Conservation (phyloP, 2,888 invertebrate genomes). For the Thera britannica region DNA sequence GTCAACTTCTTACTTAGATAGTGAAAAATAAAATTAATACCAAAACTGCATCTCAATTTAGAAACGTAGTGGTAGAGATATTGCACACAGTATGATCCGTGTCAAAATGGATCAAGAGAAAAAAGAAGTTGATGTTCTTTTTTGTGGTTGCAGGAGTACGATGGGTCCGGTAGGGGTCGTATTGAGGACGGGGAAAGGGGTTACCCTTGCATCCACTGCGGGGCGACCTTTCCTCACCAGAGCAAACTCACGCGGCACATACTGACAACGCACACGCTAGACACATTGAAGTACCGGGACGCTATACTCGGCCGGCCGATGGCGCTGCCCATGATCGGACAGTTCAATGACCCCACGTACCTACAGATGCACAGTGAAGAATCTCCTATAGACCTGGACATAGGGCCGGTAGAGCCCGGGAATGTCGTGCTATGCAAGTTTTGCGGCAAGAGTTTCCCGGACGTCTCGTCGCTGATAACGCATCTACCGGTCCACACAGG, state of each 20-base stretch:
- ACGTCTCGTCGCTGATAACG: slow-evolving; percentile 93
- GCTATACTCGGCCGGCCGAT: slow-evolving; percentile 79
- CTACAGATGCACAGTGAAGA: slow-evolving; percentile 83
- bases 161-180: slow-evolving; percentile 87
- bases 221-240: slow-evolving; percentile 94
- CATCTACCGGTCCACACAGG: slow-evolving; percentile 96
- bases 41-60: slow-evolving; percentile 83
- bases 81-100: slow-evolving; percentile 79
- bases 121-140: slow-evolving; percentile 96
- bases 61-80: slow-evolving; percentile 80
- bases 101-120: slow-evolving; percentile 75
- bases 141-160: slow-evolving; percentile 96
- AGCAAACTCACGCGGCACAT: slow-evolving; percentile 96
- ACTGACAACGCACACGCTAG: slow-evolving; percentile 94
- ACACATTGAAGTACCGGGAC: slow-evolving; percentile 94
- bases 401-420: slow-evolving; percentile 87
- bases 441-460: slow-evolving; percentile 96
- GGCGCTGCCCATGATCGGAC: slow-evolving; percentile 73
- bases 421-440: slow-evolving; percentile 95
- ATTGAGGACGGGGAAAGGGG: slow-evolving; percentile 81
- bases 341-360: slow-evolving; percentile 78
- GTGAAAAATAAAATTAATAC: slow-evolving; percentile 71
- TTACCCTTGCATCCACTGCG: slow-evolving; percentile 95
- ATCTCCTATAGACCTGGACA: slow-evolving; percentile 85
- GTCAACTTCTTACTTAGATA: slow-evolving; percentile 91